phyloP scores from a whole-genome alignment of 2,888 invertebrate genomes.

The Pemphredon lugubris region DNA sequence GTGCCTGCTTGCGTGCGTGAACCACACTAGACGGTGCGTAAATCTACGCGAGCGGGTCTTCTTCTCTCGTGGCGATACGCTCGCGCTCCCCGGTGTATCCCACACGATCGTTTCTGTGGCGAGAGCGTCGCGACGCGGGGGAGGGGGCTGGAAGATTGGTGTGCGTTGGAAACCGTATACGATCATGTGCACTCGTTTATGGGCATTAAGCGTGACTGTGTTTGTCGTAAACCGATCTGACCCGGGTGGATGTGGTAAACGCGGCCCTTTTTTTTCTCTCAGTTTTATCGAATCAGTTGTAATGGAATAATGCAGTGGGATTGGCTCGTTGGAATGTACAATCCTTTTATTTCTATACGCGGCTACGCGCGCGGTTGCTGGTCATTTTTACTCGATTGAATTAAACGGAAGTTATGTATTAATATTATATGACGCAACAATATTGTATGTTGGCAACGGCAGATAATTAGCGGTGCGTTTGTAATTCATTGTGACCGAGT shows the following conservation, averaged over 20 bases:
- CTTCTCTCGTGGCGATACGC: slow-evolving; percentile 40
- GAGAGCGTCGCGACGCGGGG: slow-evolving; percentile 15
- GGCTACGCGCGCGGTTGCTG: too few relatives aligned
- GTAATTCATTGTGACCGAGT: too few relatives aligned
- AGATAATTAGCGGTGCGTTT: too few relatives aligned
- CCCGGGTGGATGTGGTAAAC: neutral
- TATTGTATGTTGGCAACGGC: too few relatives aligned
- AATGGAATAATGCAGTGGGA: too few relatives aligned
- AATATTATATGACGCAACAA: too few relatives aligned
- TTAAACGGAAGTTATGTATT: too few relatives aligned
- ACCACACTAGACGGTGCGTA: slow-evolving; percentile 39
- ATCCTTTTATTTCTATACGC: too few relatives aligned
- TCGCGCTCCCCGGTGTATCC: slow-evolving; percentile 25
- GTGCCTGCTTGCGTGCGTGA: slow-evolving; percentile 42
- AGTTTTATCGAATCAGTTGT: too few relatives aligned
- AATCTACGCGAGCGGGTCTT: slow-evolving; percentile 29
- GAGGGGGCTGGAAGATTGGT: neutral
- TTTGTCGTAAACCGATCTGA: slow-evolving; percentile 19
- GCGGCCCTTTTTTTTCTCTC: too few relatives aligned
- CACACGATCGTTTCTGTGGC: slow-evolving; percentile 32
- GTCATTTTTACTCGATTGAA: too few relatives aligned
- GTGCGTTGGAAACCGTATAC: slow-evolving; percentile 37
- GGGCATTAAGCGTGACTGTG: slow-evolving; percentile 30
- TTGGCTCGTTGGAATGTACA: too few relatives aligned
- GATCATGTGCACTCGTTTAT: slow-evolving; percentile 44